Conservation (phyloP, 2,113 vertebrate genomes). For the Promerops cafer region DNA sequence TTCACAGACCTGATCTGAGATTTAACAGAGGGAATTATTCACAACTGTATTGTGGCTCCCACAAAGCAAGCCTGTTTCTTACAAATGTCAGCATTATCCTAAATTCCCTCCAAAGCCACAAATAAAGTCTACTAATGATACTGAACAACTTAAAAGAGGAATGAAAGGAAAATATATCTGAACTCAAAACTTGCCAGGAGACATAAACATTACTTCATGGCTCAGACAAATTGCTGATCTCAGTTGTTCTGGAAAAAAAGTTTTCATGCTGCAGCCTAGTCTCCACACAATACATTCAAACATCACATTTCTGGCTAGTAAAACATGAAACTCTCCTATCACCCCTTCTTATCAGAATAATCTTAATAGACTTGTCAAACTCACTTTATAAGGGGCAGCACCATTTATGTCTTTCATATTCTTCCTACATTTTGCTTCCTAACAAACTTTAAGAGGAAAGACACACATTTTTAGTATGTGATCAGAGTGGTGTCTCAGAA, state of each 20-base stretch:
- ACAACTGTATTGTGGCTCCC: not conserved
- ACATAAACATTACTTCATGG: not conserved
- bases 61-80: constrained; percentile 29
- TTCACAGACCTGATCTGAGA: not conserved
- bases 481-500: not conserved
- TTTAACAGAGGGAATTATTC: constrained; percentile 52
- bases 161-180: not conserved
- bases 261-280: not conserved
- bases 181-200: constrained; percentile 33
- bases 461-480: not conserved
- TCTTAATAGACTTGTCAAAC: not conserved
- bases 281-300: not conserved
- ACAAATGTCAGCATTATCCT: constrained; percentile 32
- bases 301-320: not conserved
- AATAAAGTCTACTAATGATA: constrained; percentile 21
- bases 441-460: not conserved
- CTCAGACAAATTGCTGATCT: constrained; percentile 25
- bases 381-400: not conserved
- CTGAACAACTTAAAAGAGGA: constrained; percentile 16
- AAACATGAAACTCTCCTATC: not conserved
- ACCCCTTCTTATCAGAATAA: not conserved
- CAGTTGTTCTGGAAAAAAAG: not conserved
- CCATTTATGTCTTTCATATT: not conserved
- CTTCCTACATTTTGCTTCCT: not conserved
- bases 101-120: not conserved